Evolutionary conservation across 2,888 invertebrate species (phyloP).

Genomic region (Bombylius major): DNA sequence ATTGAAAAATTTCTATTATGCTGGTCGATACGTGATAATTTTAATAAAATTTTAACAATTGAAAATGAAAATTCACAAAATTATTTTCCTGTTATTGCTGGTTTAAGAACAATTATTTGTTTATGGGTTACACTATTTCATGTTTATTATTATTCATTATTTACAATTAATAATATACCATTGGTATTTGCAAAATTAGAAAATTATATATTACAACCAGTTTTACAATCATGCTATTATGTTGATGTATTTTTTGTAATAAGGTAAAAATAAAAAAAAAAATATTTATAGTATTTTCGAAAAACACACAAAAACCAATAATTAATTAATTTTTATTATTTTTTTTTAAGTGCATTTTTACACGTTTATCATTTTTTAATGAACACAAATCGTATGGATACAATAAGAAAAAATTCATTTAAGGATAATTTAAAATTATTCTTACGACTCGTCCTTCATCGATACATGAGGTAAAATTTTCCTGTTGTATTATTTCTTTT

Average conservation of each 20-base stretch:
- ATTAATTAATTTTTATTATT: not conserved
- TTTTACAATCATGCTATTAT: slow-evolving; percentile 24
- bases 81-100: slow-evolving; percentile 22
- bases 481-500: slow-evolving; percentile 1
- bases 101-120: slow-evolving; percentile 23
- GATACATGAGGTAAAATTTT: slow-evolving; percentile 24
- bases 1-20: slow-evolving; percentile 22
- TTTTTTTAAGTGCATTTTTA: slow-evolving; percentile 20
- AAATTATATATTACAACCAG: slow-evolving; percentile 21
- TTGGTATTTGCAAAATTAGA: slow-evolving; percentile 24
- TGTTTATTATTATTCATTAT: slow-evolving; percentile 26
- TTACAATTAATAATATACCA: slow-evolving; percentile 22
- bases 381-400: slow-evolving; percentile 16
- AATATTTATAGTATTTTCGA: no score
- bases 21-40: slow-evolving; percentile 22
- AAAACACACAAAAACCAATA: not conserved
- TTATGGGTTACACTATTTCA: slow-evolving; percentile 27
- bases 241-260: slow-evolving; percentile 28
- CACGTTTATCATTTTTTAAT: slow-evolving; percentile 24
- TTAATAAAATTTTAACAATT: slow-evolving; percentile 14
- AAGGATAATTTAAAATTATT: slow-evolving; percentile 19
- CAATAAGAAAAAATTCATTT: slow-evolving; percentile 17
- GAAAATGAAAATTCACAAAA: slow-evolving; percentile 16
- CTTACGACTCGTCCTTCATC: slow-evolving; percentile 20
- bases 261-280: no score